Evolutionary conservation across 2,113 vertebrate species (phyloP).

Genomic region (Phaethon lepturus): DNA sequence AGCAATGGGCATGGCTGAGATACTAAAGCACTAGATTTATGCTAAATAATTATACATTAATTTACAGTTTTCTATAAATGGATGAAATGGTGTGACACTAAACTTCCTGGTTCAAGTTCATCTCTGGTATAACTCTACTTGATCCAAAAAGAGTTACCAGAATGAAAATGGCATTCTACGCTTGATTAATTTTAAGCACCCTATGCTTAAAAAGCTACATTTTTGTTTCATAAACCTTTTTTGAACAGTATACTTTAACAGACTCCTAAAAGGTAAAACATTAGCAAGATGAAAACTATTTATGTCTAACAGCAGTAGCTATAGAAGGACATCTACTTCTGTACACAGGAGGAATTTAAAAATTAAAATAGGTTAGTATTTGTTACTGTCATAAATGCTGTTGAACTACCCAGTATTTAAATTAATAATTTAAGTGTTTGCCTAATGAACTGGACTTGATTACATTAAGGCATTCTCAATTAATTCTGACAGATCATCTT

Average conservation of each 20-base stretch:
- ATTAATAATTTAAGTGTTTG: conserved; percentile 85
- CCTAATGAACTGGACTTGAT: conserved; percentile 84
- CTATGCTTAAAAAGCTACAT: not conserved
- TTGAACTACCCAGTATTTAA: conserved; percentile 81
- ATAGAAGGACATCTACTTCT: not conserved
- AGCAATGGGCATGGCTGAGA: not conserved
- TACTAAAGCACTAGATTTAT: not conserved
- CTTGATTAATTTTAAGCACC: not conserved
- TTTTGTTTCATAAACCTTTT: not conserved
- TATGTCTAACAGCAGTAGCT: not conserved
- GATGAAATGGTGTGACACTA: not conserved
- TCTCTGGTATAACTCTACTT: not conserved
- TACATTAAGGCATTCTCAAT: conserved; percentile 81
- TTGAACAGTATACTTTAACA: not conserved
- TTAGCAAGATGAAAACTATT: not conserved
- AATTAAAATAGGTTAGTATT: conserved; percentile 25
- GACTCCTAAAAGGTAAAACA: not conserved
- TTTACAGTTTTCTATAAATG: not conserved
- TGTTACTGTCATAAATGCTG: conserved; percentile 76
- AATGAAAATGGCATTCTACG: not conserved
- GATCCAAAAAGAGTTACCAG: conserved; percentile 14
- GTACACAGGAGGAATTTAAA: conserved; percentile 18
- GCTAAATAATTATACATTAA: not conserved
- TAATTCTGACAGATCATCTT: conserved; percentile 81
- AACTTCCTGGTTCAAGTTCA: not conserved